Evolutionary conservation across 2,888 invertebrate genomes (phyloP).

Genomic region (Malachius bipustulatus): DNA sequence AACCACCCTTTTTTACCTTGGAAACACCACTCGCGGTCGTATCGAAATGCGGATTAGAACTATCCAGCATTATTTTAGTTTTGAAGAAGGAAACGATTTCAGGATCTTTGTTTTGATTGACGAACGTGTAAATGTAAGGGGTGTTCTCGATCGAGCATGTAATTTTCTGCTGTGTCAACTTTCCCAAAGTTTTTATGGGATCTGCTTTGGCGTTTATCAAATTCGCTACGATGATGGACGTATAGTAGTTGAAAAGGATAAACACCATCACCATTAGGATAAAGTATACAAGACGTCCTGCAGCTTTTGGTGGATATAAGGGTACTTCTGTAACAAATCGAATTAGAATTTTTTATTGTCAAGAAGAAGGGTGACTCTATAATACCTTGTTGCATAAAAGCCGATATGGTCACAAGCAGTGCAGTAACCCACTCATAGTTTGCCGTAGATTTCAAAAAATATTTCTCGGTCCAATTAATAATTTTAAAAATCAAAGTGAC

Average conservation of each 20-base stretch:
- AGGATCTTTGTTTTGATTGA: too few species aligned
- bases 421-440: constrained; percentile 38
- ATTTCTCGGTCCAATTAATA: constrained; percentile 16
- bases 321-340: constrained; percentile 22
- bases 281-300: constrained; percentile 26
- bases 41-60: constrained; percentile 17
- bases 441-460: constrained; percentile 25
- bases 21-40: constrained; percentile 31
- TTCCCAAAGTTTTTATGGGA: constrained; percentile 40
- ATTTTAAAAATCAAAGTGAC: constrained; percentile 34
- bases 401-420: constrained; percentile 26
- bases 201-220: constrained; percentile 41
- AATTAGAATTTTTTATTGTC: too few species aligned
- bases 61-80: too few species aligned
- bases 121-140: too few species aligned
- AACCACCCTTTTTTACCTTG: constrained; percentile 38
- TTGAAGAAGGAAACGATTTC: too few species aligned
- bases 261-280: constrained; percentile 30
- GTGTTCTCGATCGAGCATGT: constrained; percentile 38
- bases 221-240: constrained; percentile 47
- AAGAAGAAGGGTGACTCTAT: background rate
- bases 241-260: constrained; percentile 46
- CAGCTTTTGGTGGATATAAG: constrained; percentile 19
- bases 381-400: constrained; percentile 29
- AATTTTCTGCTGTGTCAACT: constrained; percentile 41